These are phyloP conservation scores for Hemaris fuciformis DNA, from an alignment of 2,888 invertebrate species.

Conservation along the genomic window DNA sequence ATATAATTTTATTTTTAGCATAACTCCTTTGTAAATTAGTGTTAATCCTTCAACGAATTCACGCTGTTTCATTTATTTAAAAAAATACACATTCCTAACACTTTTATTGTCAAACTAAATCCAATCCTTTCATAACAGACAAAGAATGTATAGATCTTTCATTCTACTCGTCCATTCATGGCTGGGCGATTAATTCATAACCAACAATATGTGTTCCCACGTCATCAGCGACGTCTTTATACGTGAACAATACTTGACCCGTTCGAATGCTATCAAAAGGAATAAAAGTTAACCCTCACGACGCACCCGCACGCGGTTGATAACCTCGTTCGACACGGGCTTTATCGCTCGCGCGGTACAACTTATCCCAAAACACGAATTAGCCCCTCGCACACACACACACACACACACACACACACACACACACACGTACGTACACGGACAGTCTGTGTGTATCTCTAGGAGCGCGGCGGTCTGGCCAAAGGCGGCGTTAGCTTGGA, in stretches of 20 bases:
- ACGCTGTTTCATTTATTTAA: no score
- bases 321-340: constrained; percentile 59
- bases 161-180: constrained; percentile 26
- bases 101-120: no score
- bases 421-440: no score
- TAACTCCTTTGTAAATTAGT: no score
- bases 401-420: constrained; percentile 34
- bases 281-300: constrained; percentile 55
- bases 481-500: constrained; percentile 64
- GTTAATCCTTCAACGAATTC: no score
- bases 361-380: constrained; percentile 31
- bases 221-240: constrained; percentile 70
- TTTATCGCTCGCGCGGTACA: constrained; percentile 25
- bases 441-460: constrained; percentile 34
- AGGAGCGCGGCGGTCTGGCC: constrained; percentile 37
- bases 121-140: no score
- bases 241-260: constrained; percentile 73
- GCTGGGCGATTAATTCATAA: constrained; percentile 52
- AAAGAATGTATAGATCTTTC: no score
- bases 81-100: no score
- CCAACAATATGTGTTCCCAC: constrained; percentile 65
- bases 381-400: constrained; percentile 25
- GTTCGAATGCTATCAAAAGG: constrained; percentile 69
- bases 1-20: no score
- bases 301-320: constrained; percentile 46